Evolutionary conservation across 2,888 invertebrate genomes (phyloP).

Genomic region (Dromius quadrimaculatus): DNA sequence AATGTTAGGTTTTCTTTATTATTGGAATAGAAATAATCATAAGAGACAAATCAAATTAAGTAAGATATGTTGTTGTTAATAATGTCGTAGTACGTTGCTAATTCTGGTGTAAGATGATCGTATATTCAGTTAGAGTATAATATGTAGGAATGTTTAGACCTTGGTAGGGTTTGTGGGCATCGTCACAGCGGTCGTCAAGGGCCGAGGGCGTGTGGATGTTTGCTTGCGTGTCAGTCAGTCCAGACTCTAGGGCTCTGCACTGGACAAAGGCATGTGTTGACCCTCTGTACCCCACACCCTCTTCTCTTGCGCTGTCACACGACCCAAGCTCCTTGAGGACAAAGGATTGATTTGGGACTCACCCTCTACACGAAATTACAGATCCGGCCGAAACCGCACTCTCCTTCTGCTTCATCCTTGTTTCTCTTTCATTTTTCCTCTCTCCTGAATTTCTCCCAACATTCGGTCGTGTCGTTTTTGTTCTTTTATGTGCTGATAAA

Average conservation of each 20-base stretch:
- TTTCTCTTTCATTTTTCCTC: not conserved
- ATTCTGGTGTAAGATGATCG: too few species aligned
- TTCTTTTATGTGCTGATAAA: constrained; percentile 35
- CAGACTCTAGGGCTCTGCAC: not conserved
- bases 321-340: constrained; percentile 24
- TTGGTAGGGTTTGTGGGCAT: not conserved
- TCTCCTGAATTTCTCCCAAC: not conserved
- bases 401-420: not conserved
- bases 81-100: too few species aligned
- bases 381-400: constrained; percentile 31
- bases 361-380: constrained; percentile 24
- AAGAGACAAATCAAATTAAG: too few species aligned
- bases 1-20: too few species aligned
- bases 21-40: too few species aligned
- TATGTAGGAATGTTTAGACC: too few species aligned
- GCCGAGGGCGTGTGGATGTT: constrained; percentile 34
- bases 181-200: constrained; percentile 4
- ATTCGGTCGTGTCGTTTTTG: constrained; percentile 25
- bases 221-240: constrained; percentile 50
- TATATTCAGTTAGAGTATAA: too few species aligned
- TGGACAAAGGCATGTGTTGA: constrained; percentile 31
- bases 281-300: not conserved
- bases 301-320: constrained; percentile 1
- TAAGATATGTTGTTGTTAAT: too few species aligned
- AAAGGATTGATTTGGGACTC: constrained; percentile 39